Evolutionary conservation across 2,113 vertebrate species (phyloP).

Genomic region (Scophthalmus maximus): DNA sequence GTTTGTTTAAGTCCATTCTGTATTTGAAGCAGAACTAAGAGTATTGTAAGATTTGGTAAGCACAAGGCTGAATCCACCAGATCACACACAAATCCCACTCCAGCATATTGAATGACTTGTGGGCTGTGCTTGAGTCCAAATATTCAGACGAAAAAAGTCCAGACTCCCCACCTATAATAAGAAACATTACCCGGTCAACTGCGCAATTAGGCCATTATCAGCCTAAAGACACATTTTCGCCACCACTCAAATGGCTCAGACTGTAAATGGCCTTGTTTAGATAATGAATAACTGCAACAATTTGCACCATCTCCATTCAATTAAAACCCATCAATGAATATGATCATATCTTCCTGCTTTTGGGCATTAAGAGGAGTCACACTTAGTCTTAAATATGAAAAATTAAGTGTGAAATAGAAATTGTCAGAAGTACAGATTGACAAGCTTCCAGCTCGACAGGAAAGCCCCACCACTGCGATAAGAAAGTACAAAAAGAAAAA

Average conservation of each 20-base stretch:
- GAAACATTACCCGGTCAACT: conserved; percentile 61
- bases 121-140: conserved; percentile 38
- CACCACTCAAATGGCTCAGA: conserved; percentile 61
- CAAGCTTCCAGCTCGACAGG: conserved; percentile 7
- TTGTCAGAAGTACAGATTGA: conserved; percentile 27
- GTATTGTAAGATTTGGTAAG: background rate
- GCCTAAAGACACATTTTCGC: conserved; percentile 54
- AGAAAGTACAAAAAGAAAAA: conserved; percentile 9
- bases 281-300: conserved; percentile 71
- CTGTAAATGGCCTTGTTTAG: conserved; percentile 70
- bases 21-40: background rate
- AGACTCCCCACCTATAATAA: conserved; percentile 52
- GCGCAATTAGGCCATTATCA: conserved; percentile 72
- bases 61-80: conserved; percentile 11
- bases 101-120: conserved; percentile 46
- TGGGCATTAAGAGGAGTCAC: conserved; percentile 43
- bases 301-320: conserved; percentile 60
- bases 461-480: conserved; percentile 31
- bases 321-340: conserved; percentile 64
- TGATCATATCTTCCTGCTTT: conserved; percentile 54
- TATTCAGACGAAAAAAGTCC: conserved; percentile 27
- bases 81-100: conserved; percentile 40
- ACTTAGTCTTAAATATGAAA: conserved; percentile 36
- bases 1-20: background rate
- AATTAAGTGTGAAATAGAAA: conserved; percentile 40